A percentile compares a stretch with the other conserved stretches of the same genome.
These are phyloP conservation scores for Metridium senile DNA, from an alignment of 92 coral and sea anemone species.

Conservation along the genomic window DNA sequence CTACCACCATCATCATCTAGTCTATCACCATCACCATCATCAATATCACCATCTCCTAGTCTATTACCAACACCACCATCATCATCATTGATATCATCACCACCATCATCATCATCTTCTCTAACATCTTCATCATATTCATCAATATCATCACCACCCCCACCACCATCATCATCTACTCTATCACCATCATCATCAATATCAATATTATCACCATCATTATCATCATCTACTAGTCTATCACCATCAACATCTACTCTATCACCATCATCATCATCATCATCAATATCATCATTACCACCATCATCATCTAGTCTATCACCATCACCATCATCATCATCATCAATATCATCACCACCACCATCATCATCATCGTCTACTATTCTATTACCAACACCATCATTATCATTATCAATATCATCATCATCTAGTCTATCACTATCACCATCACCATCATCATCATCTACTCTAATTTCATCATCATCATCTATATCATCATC, in stretches of 20 bases:
- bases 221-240: background rate
- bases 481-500: background rate
- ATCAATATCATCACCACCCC: background rate
- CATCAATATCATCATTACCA: background rate
- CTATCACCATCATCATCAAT: background rate
- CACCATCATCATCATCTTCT: background rate
- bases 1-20: background rate
- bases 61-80: background rate
- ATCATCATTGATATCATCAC: background rate
- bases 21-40: background rate
- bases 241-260: background rate
- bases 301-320: background rate
- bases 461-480: background rate
- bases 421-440: background rate
- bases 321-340: background rate
- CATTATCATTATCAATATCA: background rate
- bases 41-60: background rate
- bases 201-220: background rate
- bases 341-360: background rate
- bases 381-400: background rate
- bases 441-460: background rate
- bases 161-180: background rate
- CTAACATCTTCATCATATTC: background rate
- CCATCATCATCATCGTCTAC: background rate
- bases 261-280: background rate